Conservation (phyloP, 1,140 invertebrate species). For the Argopecten irradians region DNA sequence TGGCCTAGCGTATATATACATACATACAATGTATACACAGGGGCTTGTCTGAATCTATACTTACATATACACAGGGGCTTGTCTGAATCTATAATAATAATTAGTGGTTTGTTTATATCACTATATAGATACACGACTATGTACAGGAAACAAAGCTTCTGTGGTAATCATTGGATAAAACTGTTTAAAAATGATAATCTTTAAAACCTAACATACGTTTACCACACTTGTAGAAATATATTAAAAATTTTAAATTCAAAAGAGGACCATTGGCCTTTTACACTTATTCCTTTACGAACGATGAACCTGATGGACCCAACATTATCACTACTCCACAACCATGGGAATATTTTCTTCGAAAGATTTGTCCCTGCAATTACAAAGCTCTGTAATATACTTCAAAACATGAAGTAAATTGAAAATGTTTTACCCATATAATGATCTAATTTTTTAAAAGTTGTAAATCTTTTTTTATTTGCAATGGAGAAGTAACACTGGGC, state of each 20-base stretch:
- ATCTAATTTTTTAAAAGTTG: too few species aligned
- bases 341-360: not conserved
- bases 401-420: too few species aligned
- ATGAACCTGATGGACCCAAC: not conserved
- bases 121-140: not conserved
- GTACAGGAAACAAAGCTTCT: too few species aligned
- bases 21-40: not conserved
- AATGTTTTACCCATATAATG: too few species aligned
- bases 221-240: constrained; percentile 2
- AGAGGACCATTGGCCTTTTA: not conserved
- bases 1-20: not conserved
- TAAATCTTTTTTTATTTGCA: not conserved
- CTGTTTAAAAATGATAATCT: not conserved
- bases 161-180: constrained; percentile 6
- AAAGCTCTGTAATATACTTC: too few species aligned
- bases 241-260: not conserved
- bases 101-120: not conserved
- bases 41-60: not conserved
- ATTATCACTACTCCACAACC: not conserved
- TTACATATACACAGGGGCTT: not conserved
- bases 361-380: too few species aligned
- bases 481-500: not conserved
- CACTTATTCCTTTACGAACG: not conserved
- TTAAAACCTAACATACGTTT: not conserved
- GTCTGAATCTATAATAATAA: not conserved